Percentiles rank a stretch among this genome's conserved stretches.
Conservation (phyloP, 2,113 vertebrate species). For the Prochilodus magdalenae region DNA sequence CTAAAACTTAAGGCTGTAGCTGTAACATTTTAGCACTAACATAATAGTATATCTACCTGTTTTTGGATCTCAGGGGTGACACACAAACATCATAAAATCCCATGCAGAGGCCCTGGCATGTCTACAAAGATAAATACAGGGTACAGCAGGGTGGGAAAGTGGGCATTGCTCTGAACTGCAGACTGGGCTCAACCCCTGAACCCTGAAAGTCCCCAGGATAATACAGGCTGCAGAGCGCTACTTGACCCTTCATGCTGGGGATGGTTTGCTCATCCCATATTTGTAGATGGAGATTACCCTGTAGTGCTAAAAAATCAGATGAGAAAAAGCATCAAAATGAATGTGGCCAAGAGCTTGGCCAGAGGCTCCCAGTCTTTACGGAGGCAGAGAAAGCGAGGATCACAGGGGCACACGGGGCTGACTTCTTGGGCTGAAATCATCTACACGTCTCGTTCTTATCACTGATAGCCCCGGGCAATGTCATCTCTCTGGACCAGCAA, state of each 20-base stretch:
- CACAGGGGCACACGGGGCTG: slow-evolving; percentile 86
- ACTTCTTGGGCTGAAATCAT: slow-evolving; percentile 94
- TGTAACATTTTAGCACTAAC: background rate
- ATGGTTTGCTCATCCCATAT: slow-evolving; percentile 95
- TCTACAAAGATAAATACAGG: slow-evolving; percentile 83
- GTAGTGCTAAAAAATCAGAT: slow-evolving; percentile 78
- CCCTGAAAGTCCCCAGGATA: slow-evolving; percentile 73
- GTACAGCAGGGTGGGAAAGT: slow-evolving; percentile 83
- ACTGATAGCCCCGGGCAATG: slow-evolving; percentile 72
- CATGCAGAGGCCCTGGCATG: slow-evolving; percentile 92
- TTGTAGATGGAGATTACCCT: slow-evolving; percentile 92
- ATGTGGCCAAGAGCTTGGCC: slow-evolving; percentile 77
- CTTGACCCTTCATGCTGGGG: slow-evolving; percentile 93
- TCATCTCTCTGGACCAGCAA: slow-evolving; percentile 71
- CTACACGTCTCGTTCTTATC: slow-evolving; percentile 85
- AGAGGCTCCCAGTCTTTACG: slow-evolving; percentile 84
- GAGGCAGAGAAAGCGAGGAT: slow-evolving; percentile 81
- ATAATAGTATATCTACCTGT: background rate
- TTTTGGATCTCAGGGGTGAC: slow-evolving; percentile 77
- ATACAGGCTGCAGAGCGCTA: slow-evolving; percentile 85
- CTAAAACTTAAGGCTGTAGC: background rate
- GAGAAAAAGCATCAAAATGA: slow-evolving; percentile 69
- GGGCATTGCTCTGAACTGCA: slow-evolving; percentile 90
- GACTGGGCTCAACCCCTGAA: slow-evolving; percentile 89
- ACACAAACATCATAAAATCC: slow-evolving; percentile 89